Conservation (phyloP, 53 echinoderm and acorn worm species). For the Echinarachnius parma region DNA sequence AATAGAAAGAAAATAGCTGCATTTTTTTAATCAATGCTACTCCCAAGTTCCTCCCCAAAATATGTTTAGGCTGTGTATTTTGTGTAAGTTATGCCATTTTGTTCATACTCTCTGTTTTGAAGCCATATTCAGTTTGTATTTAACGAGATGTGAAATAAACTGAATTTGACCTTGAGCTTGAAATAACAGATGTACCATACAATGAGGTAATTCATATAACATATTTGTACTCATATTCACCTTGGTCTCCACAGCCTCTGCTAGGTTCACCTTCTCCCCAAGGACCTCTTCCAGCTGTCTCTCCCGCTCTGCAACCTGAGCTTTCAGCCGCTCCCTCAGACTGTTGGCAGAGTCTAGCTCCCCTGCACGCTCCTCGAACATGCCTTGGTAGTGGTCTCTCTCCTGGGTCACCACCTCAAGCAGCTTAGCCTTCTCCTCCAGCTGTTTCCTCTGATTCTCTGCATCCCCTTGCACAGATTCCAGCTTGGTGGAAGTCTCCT, state of each 20-base stretch:
- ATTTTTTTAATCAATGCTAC: too few species aligned
- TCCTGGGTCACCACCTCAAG: conserved; percentile 50
- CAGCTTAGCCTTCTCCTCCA: conserved; percentile 39
- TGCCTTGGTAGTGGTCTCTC: conserved; percentile 43
- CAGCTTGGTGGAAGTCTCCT: conserved; percentile 22
- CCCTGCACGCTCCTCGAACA: conserved; percentile 55
- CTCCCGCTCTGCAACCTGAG: conserved; percentile 51
- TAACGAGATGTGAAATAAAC: too few species aligned
- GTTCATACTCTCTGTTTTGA: too few species aligned
- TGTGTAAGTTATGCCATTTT: too few species aligned
- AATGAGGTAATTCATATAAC: too few species aligned
- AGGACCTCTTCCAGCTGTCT: conserved; percentile 36
- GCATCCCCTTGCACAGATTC: not conserved
- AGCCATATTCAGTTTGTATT: too few species aligned
- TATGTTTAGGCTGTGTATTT: too few species aligned
- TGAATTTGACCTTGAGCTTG: too few species aligned
- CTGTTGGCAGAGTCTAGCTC: conserved; percentile 51
- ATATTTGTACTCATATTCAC: too few species aligned
- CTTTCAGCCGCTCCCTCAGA: conserved; percentile 29
- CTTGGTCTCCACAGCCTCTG: conserved; percentile 60
- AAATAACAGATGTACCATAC: too few species aligned
- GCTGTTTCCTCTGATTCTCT: conserved; percentile 4
- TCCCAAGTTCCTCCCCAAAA: too few species aligned
- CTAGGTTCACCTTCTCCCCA: conserved; percentile 55
- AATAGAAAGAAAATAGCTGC: too few species aligned